Evolutionary conservation across 2,797 vertebrate genomes (phyloP), one percentile per base, ranked within the genome.

Genomic region (Helarctos malayanus): DNA sequence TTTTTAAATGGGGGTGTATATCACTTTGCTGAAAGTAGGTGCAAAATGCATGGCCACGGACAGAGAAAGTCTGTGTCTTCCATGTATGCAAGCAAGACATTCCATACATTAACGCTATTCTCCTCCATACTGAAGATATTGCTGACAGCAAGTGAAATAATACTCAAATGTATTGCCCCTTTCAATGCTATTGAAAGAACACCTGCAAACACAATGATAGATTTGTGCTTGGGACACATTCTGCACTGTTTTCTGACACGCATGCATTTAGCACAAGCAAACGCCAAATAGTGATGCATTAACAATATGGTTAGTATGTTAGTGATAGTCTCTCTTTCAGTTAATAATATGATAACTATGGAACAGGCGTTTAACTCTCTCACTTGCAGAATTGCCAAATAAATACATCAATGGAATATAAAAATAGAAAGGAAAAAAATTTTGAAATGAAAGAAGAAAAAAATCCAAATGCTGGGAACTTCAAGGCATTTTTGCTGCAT

Each of bases 1-100:
- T 91, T 96, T 97, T 92, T 49, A 94, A 94, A 95, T 79, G 92
- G 81, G 97, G 29, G 56, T 69, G 63, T 81, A 12, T n/a, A 79
- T 96, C 7, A 19, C 35, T 91, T 91, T 38, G 57, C 93, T 68
- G 79, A 93, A 96, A 96, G 85, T 65, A 73, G 19, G 52, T 83
- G 52, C 54, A 79, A 90, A 95, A 91, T 3, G 45, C 78, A 15
- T 27, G 41, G 45, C 29, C 19, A 29, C 52, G 7, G 61, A 88
- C 29, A 94, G 81, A 80, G 45, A 29, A 95, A 68, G 16, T 1
- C 35, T 52, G 52, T 65, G 54, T 61, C 56, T 85, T 95, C 35
- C 7, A 3, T n/a, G 21, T 63, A 18, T 52, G 57, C 75, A 79
- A 68, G 73, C 29, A 27, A 45, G 45, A 83, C 11, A 69, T 79